These are phyloP conservation scores for Bombus fervidus DNA, from an alignment of 1,140 invertebrate genomes.

Conservation along the genomic window DNA sequence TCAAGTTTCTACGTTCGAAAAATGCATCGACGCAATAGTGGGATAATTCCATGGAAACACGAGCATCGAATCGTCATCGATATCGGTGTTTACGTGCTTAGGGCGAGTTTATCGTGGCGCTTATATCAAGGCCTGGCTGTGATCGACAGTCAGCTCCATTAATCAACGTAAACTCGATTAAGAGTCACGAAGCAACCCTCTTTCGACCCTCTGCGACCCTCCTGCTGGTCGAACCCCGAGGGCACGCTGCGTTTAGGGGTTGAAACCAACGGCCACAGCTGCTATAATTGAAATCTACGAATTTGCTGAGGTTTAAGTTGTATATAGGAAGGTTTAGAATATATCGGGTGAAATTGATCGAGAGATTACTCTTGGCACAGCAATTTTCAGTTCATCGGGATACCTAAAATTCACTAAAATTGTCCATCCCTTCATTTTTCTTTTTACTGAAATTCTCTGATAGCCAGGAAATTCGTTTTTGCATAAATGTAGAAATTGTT, in stretches of 20 bases:
- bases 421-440: background rate
- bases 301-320: background rate
- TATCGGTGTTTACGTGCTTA: conserved; percentile 6
- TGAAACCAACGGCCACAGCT: background rate
- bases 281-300: conserved; percentile 7
- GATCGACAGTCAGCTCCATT: conserved; percentile 47
- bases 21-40: no score
- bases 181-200: conserved; percentile 45
- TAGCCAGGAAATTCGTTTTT: background rate
- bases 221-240: background rate
- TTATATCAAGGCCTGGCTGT: conserved; percentile 27
- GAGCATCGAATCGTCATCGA: conserved; percentile 23
- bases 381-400: background rate
- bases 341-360: background rate
- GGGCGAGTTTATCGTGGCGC: background rate
- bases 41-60: background rate
- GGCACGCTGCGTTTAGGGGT: background rate
- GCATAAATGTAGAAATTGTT: background rate
- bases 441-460: background rate
- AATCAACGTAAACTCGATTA: conserved; percentile 55
- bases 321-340: background rate
- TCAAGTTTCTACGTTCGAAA: no score
- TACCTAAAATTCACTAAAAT: background rate
- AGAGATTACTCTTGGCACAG: background rate
- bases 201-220: background rate